These are phyloP conservation scores for Dynastes hyllus DNA, from an alignment of 2,888 invertebrate species.

Conservation along the genomic window DNA sequence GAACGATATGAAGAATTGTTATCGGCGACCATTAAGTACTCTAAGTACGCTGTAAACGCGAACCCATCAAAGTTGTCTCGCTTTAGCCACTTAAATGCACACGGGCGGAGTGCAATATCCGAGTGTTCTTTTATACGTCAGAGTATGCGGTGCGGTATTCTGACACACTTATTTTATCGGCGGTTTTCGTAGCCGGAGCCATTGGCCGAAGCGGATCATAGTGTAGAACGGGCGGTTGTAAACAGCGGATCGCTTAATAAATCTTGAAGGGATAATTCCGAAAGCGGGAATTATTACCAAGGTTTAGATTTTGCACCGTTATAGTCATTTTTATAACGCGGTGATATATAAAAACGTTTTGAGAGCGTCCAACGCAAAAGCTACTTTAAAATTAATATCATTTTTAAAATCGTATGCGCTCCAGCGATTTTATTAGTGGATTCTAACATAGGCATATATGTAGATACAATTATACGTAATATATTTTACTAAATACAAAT, in stretches of 20 bases:
- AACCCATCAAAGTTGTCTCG: conserved; percentile 68
- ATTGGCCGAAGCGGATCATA: conserved; percentile 29
- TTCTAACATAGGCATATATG: too few relatives aligned
- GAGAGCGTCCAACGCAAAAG: background rate
- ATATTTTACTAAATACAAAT: too few relatives aligned
- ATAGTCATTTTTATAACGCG: conserved; percentile 52
- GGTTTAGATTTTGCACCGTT: conserved; percentile 52
- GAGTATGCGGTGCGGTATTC: background rate
- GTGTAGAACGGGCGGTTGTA: conserved; percentile 39
- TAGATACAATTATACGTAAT: too few relatives aligned
- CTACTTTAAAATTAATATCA: background rate
- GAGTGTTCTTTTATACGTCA: conserved; percentile 46
- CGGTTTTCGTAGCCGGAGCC: conserved; percentile 30
- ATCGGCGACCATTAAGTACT: conserved; percentile 65
- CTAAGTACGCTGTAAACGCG: conserved; percentile 67
- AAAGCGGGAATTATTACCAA: conserved; percentile 55
- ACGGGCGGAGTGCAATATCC: conserved; percentile 49
- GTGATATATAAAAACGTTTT: conserved; percentile 53
- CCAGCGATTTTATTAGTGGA: too few relatives aligned
- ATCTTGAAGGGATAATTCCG: conserved; percentile 55
- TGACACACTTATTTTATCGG: conserved; percentile 48
- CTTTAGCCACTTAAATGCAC: conserved; percentile 66
- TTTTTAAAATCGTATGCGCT: background rate
- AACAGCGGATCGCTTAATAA: conserved; percentile 51
- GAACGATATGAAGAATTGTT: conserved; percentile 61